These are phyloP conservation scores for Atta colombica DNA, from an alignment of 1,140 invertebrate genomes.

Conservation along the genomic window DNA sequence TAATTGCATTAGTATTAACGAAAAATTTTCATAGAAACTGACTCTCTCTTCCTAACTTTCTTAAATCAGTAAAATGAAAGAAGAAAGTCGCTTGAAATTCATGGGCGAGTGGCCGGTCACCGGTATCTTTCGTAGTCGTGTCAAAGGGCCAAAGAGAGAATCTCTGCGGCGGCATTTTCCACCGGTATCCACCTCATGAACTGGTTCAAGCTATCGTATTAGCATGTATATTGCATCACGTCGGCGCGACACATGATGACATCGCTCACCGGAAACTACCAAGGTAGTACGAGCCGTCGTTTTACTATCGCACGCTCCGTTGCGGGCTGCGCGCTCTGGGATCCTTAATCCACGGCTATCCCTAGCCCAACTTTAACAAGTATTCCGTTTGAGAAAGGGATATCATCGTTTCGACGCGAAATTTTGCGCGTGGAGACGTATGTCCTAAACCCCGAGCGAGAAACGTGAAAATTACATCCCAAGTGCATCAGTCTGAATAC, in stretches of 20 bases:
- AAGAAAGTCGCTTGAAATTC: constrained; percentile 42
- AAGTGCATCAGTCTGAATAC: not conserved
- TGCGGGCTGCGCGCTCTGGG: constrained; percentile 21
- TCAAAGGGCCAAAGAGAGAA: constrained; percentile 54
- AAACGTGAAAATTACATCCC: constrained; percentile 32
- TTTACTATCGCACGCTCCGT: constrained; percentile 44
- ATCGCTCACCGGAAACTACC: constrained; percentile 65
- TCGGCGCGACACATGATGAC: constrained; percentile 71
- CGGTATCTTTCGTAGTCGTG: constrained; percentile 33
- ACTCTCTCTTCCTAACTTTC: not conserved
- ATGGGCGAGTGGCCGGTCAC: constrained; percentile 6
- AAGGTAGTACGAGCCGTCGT: constrained; percentile 39
- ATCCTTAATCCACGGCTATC: not conserved
- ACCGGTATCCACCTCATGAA: constrained; percentile 64
- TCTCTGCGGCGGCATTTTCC: constrained; percentile 58
- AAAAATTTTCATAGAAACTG: constrained; percentile 14
- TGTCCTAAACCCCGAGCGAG: not conserved
- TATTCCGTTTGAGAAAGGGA: constrained; percentile 21
- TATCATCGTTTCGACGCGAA: constrained; percentile 13
- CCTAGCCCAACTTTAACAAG: not conserved
- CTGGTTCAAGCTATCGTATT: constrained; percentile 72
- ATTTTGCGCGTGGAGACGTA: not conserved
- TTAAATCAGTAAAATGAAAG: constrained; percentile 3
- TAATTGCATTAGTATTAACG: constrained; percentile 15
- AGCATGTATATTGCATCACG: constrained; percentile 80